A percentile compares a stretch with the other conserved stretches of the same genome.
phyloP scores from a whole-genome alignment of 2,113 vertebrate genomes.

The Erythrocercus mccallii region DNA sequence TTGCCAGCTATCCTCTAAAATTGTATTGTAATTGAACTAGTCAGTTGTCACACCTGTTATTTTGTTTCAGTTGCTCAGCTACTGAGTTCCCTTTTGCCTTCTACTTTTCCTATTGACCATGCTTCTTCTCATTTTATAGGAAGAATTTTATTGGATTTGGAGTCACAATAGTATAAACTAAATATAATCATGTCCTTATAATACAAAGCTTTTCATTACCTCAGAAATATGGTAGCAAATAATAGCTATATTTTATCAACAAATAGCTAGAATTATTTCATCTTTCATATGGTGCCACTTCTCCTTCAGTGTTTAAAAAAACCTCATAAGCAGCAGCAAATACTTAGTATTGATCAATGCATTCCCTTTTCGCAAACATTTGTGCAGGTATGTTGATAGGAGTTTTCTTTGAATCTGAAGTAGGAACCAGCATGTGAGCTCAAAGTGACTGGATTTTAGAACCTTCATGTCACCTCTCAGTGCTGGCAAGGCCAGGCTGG shows the following conservation, averaged over 20 bases:
- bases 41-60: neutral
- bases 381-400: neutral
- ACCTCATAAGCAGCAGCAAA: neutral
- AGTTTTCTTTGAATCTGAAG: neutral
- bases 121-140: neutral
- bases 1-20: neutral
- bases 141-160: neutral
- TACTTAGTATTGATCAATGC: neutral
- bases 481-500: neutral
- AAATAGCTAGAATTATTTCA: neutral
- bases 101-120: neutral
- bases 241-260: neutral
- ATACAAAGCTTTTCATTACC: neutral
- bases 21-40: neutral
- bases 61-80: neutral
- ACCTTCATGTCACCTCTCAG: neutral
- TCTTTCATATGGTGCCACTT: neutral
- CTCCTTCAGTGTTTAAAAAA: neutral
- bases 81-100: neutral
- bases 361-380: neutral
- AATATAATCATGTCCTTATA: neutral
- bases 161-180: neutral
- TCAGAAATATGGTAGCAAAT: neutral
- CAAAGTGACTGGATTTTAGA: neutral
- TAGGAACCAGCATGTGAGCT: neutral